Evolutionary conservation across 2,888 invertebrate genomes (phyloP).

Genomic region (Bembecia ichneumoniformis): DNA sequence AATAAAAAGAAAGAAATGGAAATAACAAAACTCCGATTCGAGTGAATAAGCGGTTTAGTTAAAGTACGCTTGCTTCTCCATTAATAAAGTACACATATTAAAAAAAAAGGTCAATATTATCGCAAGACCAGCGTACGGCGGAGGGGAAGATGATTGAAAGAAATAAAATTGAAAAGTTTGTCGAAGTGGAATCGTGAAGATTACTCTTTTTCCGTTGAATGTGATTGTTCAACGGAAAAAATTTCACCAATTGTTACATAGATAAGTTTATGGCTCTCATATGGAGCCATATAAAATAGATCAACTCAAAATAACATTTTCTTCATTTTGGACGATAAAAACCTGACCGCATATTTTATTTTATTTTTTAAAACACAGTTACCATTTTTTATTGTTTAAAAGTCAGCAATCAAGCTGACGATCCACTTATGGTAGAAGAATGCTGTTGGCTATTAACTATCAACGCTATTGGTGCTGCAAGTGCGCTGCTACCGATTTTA

Average conservation of each 20-base stretch:
- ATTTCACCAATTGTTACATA: conserved; percentile 10
- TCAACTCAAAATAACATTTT: too few species aligned
- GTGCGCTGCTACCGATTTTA: too few species aligned
- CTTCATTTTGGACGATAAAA: too few species aligned
- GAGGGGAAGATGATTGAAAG: conserved; percentile 11
- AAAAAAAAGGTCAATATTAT: conserved; percentile 23
- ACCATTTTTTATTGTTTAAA: too few species aligned
- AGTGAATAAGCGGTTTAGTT: conserved; percentile 19
- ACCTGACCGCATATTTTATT: too few species aligned
- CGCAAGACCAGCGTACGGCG: conserved; percentile 7
- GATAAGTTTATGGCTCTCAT: conserved; percentile 6
- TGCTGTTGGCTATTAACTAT: too few species aligned
- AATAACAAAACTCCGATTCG: conserved; percentile 13
- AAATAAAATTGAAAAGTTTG: conserved; percentile 30
- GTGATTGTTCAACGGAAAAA: too few species aligned
- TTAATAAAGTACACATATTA: conserved; percentile 40
- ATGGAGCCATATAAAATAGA: too few species aligned
- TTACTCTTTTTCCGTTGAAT: background rate
- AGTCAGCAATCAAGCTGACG: too few species aligned
- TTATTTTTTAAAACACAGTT: too few species aligned
- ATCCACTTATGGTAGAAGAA: too few species aligned
- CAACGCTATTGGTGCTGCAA: too few species aligned
- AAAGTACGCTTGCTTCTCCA: conserved; percentile 22
- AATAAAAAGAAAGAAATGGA: conserved; percentile 3
- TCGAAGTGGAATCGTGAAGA: conserved; percentile 10